phyloP scores from a whole-genome alignment of 2,888 invertebrate species.

The Chymomyza fuscimana region DNA sequence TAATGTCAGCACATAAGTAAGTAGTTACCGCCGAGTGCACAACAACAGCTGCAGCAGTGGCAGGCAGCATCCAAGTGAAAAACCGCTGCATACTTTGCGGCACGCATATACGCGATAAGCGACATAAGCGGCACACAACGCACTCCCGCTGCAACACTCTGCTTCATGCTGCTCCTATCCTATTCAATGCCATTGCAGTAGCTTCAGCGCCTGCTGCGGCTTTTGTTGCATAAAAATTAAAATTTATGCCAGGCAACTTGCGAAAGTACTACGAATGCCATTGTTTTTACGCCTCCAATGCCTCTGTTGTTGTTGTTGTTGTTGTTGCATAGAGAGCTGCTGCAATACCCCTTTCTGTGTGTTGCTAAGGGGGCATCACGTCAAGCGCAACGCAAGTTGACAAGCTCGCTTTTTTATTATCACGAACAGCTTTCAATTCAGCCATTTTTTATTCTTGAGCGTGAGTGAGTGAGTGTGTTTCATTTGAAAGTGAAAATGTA shows the following conservation, averaged over 20 bases:
- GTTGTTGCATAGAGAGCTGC: conserved; percentile 22
- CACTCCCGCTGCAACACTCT: background rate
- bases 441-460: conserved; percentile 16
- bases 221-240: conserved; percentile 72
- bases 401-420: conserved; percentile 45
- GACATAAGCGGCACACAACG: conserved; percentile 35
- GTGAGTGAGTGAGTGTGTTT: conserved; percentile 16
- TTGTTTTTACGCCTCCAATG: conserved; percentile 43
- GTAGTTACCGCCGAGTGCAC: conserved; percentile 49
- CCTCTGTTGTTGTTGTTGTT: conserved; percentile 14
- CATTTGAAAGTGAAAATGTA: conserved; percentile 14
- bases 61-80: conserved; percentile 59
- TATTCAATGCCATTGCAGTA: conserved; percentile 27
- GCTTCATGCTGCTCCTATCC: conserved; percentile 20
- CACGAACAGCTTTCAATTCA: conserved; percentile 30
- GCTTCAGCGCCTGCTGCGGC: conserved; percentile 20
- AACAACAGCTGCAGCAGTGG: conserved; percentile 32
- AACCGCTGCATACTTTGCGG: conserved; percentile 69
- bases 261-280: conserved; percentile 70
- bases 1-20: conserved; percentile 71
- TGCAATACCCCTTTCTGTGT: conserved; percentile 15
- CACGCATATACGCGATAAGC: conserved; percentile 64
- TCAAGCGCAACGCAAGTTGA: conserved; percentile 46
- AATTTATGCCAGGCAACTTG: conserved; percentile 73
- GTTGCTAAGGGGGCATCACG: conserved; percentile 23